Evolutionary conservation across 2,113 vertebrate species (phyloP), one percentile per base, ranked within the genome.

Genomic region (Xiphophorus couchianus): DNA sequence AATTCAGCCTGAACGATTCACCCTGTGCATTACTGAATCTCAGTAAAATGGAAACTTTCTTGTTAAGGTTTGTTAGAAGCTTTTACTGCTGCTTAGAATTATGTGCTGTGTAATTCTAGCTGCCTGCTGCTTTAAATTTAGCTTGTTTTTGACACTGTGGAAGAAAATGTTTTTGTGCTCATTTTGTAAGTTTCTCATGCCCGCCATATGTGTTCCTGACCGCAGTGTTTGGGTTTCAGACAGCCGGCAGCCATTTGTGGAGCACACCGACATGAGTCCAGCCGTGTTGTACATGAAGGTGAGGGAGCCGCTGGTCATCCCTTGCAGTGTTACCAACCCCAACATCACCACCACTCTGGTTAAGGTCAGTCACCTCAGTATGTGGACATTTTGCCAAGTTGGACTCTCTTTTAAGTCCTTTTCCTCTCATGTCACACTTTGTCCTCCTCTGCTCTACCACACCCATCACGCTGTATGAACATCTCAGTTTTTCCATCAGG

Each of bases 261-360:
- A 98, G 67, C 88, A 93, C 89, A 83, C 95, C 78, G 93, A 63
- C 19, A 89, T 92, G 72, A 93, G 94, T 78, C 95, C 97, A 5
- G 86, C 94, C 69, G 88, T 96, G 82, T 89, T 99, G 86, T 93
- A 91, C 68, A 94, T 98, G 94, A 94, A 84, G 28, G 92, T 96
- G 87, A 96, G 95, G 82, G 83, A 93, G 89, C 85, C 94, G 17
- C 87, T 99, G 79, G 73, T 96, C 79, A 92, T 99, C 79, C 98
- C 98, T 66, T 99, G 98, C 93, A 94, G 96, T 85, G 96, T 97
- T 78, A 96, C 97, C 1, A 91, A 96, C 61, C 98, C 98, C 5
- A 90, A 96, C 62, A 9, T 95, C 88, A 90, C 84, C 69, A 95
- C 97, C 71, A 92, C 93, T 19, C 93, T 99, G 78, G 87, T 93